A percentile compares a stretch with the other conserved stretches of the same genome.
phyloP scores from a whole-genome alignment of 35 echinoderm and acorn worm species.

The Amphiura filiformis region DNA sequence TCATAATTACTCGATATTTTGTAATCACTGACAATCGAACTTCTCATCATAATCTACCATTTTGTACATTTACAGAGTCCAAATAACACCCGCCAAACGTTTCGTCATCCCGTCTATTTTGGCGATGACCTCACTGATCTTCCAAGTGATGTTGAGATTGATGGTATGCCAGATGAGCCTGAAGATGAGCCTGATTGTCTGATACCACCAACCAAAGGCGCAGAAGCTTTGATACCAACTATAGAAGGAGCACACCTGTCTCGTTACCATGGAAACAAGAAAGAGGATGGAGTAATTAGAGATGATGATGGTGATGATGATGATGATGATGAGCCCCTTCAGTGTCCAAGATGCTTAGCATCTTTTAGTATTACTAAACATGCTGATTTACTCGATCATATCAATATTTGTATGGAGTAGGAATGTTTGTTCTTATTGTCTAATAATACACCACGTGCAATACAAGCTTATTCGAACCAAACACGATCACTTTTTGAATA shows the following conservation, averaged over 20 bases:
- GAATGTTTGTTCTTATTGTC: too few species aligned
- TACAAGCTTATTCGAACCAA: too few species aligned
- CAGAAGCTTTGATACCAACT: neutral
- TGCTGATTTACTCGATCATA: conserved; percentile 36
- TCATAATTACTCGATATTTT: neutral
- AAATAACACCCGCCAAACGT: neutral
- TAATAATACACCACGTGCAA: too few species aligned
- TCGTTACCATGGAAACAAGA: too few species aligned
- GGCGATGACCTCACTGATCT: neutral
- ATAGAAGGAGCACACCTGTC: too few species aligned
- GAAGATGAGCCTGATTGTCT: neutral
- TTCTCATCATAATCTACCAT: neutral
- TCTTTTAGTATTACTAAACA: conserved; percentile 39
- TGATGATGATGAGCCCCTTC: conserved; percentile 22
- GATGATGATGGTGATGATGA: neutral
- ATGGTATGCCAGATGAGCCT: neutral
- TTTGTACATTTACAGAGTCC: neutral
- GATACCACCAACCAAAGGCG: neutral
- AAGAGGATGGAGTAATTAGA: neutral
- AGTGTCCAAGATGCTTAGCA: conserved; percentile 43
- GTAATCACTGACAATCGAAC: neutral
- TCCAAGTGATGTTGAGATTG: neutral
- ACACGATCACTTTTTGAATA: too few species aligned
- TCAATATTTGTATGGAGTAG: conserved; percentile 20
- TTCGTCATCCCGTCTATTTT: neutral